These are phyloP conservation scores for Parasteatoda lunata DNA, from an alignment of 2,888 invertebrate genomes.

Conservation along the genomic window DNA sequence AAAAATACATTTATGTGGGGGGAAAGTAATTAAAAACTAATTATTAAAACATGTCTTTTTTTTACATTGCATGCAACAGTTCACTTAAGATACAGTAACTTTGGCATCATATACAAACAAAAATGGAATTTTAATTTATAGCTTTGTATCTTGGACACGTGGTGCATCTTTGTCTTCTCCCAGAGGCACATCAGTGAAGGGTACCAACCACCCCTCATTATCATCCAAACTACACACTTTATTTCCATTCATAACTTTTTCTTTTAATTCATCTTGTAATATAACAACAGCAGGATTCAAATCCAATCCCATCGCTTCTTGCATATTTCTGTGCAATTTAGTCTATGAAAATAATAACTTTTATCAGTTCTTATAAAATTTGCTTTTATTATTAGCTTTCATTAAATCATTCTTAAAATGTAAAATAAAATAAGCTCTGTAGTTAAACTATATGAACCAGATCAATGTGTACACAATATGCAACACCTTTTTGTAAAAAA, in stretches of 20 bases:
- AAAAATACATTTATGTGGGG: too few species aligned
- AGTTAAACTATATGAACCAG: too few species aligned
- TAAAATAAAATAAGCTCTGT: too few species aligned
- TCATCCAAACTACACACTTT: constrained; percentile 34
- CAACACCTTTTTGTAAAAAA: too few species aligned
- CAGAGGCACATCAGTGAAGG: constrained; percentile 54
- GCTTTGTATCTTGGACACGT: constrained; percentile 62
- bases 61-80: neutral
- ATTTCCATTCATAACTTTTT: constrained; percentile 40
- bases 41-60: neutral
- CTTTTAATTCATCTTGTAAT: constrained; percentile 52
- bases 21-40: neutral
- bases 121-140: constrained; percentile 24
- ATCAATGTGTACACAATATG: too few species aligned
- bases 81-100: neutral
- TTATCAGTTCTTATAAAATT: neutral
- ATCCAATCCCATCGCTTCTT: constrained; percentile 50
- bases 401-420: too few species aligned
- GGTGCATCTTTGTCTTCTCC: constrained; percentile 57
- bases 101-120: constrained; percentile 1
- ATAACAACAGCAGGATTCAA: constrained; percentile 55
- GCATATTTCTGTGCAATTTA: constrained; percentile 46
- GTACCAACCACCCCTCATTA: constrained; percentile 66
- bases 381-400: too few species aligned
- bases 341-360: constrained; percentile 8